Evolutionary conservation across 1,140 invertebrate species (phyloP).

Genomic region (Drosophila aff.): DNA sequence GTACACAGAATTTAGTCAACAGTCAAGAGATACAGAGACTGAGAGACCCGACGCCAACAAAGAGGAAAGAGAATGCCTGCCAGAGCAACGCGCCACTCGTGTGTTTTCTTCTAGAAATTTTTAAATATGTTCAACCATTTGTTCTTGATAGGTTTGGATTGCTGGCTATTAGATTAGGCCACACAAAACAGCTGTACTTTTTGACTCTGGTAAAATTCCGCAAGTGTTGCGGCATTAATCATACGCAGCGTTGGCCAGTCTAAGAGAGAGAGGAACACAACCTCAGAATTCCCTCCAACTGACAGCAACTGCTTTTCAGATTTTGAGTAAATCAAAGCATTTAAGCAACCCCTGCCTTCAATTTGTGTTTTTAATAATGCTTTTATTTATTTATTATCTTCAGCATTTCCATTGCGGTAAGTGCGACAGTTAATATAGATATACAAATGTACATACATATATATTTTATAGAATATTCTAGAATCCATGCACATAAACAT

Average conservation of each 20-base stretch:
- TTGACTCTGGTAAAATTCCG: constrained; percentile 51
- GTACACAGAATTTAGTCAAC: constrained; percentile 7
- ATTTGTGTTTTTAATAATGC: neutral
- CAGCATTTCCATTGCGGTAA: neutral
- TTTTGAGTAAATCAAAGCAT: neutral
- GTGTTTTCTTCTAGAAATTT: constrained; percentile 73
- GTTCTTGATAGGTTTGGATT: constrained; percentile 57
- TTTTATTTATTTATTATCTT: neutral
- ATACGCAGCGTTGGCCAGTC: constrained; percentile 54
- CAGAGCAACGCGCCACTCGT: constrained; percentile 19
- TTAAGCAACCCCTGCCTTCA: neutral
- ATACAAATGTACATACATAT: neutral
- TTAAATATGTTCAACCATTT: constrained; percentile 54
- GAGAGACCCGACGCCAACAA: constrained; percentile 4
- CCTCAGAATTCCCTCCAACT: constrained; percentile 8
- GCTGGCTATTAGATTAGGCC: constrained; percentile 62
- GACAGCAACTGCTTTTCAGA: constrained; percentile 1
- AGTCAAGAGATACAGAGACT: constrained; percentile 20
- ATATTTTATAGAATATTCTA: constrained; percentile 2
- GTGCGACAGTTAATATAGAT: neutral
- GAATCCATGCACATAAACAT: neutral
- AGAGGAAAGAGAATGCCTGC: constrained; percentile 6
- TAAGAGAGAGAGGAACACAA: constrained; percentile 5
- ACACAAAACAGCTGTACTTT: constrained; percentile 46
- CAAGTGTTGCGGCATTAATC: constrained; percentile 58